Conservation (phyloP, 1,140 invertebrate genomes). For the Ips nitidus region DNA sequence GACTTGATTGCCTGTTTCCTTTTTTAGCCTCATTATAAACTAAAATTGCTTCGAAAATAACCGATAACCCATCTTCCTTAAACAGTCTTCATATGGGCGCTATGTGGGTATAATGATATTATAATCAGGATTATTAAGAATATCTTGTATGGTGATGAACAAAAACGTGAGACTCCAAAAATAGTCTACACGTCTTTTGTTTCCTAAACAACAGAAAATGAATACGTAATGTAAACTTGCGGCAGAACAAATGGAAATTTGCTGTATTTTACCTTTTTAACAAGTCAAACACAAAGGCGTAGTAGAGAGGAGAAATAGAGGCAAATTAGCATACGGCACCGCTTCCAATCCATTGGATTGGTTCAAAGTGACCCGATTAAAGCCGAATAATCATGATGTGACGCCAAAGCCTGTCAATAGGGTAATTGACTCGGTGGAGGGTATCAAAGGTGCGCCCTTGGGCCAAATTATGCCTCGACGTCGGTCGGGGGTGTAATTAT, state of each 20-base stretch:
- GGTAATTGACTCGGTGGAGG: constrained; percentile 46
- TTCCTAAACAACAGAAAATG: too few species aligned
- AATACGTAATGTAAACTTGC: too few species aligned
- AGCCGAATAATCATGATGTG: constrained; percentile 37
- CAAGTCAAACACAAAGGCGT: too few species aligned
- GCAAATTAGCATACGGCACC: constrained; percentile 22
- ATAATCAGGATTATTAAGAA: not conserved
- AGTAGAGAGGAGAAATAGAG: not conserved
- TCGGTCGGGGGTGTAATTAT: constrained; percentile 52
- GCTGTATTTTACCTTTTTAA: too few species aligned
- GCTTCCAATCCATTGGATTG: constrained; percentile 24
- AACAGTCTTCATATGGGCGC: constrained; percentile 16
- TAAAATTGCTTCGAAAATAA: constrained; percentile 30
- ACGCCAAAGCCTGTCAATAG: constrained; percentile 39
- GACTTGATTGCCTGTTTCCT: constrained; percentile 31
- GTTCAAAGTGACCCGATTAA: constrained; percentile 35
- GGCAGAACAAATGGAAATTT: too few species aligned
- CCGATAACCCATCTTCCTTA: constrained; percentile 25
- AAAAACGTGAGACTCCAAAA: too few species aligned
- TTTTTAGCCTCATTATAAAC: constrained; percentile 30
- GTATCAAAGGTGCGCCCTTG: constrained; percentile 50
- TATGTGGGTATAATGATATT: constrained; percentile 15
- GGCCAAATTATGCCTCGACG: constrained; percentile 49
- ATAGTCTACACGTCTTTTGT: too few species aligned
- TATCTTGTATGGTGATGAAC: too few species aligned